A percentile compares a stretch with the other conserved stretches of the same genome.
Evolutionary conservation across 2,797 vertebrate species (phyloP).

Genomic region (Thalassophryne amazonica): DNA sequence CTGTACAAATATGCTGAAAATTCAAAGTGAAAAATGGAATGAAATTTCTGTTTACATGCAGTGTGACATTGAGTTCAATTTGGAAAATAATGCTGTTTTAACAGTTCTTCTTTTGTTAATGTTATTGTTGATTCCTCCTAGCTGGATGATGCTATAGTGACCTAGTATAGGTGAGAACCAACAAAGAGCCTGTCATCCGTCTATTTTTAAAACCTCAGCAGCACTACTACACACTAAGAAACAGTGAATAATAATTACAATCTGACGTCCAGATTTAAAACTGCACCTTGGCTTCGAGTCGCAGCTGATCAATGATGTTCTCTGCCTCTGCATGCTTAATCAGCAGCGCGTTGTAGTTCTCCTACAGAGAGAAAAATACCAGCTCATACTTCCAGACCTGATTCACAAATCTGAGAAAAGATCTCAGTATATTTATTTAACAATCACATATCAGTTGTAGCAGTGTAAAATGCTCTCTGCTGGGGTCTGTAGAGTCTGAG

Average conservation of each 20-base stretch:
- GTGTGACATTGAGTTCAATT: not conserved
- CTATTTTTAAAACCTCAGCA: not conserved
- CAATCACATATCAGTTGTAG: too few relatives aligned
- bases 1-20: too few relatives aligned
- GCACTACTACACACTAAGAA: not conserved
- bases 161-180: not conserved
- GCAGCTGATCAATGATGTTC: slow-evolving; percentile 94
- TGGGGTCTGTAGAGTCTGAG: too few relatives aligned
- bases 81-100: not conserved
- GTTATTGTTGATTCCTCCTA: not conserved
- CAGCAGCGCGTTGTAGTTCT: slow-evolving; percentile 89
- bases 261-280: slow-evolving; percentile 7
- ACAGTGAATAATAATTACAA: slow-evolving; percentile 24
- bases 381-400: too few relatives aligned
- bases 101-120: not conserved
- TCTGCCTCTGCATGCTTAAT: slow-evolving; percentile 92
- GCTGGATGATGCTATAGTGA: not conserved
- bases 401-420: too few relatives aligned
- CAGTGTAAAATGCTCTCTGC: too few relatives aligned
- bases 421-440: too few relatives aligned
- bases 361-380: slow-evolving; percentile 77
- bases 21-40: not conserved
- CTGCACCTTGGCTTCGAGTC: slow-evolving; percentile 91
- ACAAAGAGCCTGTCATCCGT: not conserved
- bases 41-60: not conserved